Evolutionary conservation across 1,140 invertebrate species (phyloP), one percentile per base, ranked within the genome.

Genomic region (Stegodyphus dumicola): DNA sequence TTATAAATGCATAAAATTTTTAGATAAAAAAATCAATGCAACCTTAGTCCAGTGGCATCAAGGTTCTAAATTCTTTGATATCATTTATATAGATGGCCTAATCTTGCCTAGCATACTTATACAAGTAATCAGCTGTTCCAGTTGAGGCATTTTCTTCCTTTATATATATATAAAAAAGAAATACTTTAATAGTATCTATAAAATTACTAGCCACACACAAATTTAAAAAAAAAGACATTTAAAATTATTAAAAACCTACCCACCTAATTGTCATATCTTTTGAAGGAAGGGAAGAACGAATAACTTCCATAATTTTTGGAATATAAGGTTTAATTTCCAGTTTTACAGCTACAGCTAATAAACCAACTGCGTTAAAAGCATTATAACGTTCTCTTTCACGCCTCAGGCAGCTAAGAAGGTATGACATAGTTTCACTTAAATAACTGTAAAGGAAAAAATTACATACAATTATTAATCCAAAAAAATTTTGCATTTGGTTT

Each of bases 121-220:
- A 89, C 97, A 99, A 13, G 96, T 95, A 91, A 99, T 99, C 95
- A 0, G 96, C 94, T 0, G 95, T 88, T 99, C 98, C 88, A 91
- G 93, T 85, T 88, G 87, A 51, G 88, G 89, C 15, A 87, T 87
- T 60, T 90, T 90, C 88, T 70, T 90, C 89, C 89, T 90, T 51
- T 7, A 86, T 60, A 56, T n/a, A n/a, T n/a, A n/a, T n/a, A n/a
- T 33, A 33, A 33, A 33, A 33, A 33, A 70, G 3, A 9, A 53
- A 79, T 78, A 85, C 33, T 3, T 33, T 33, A 33, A 33, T 33
- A 33, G 3, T 33, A 33, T 33, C 33, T 33, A 3, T 33, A 33
- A 33, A 33, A 33, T 3, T 33, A 3, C 33, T 33, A 33, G 33
- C 33, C 33, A 33, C 3, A 33, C 33, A 33, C 3, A 33, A 33